Base-by-base conservation (phyloP, 2,888 invertebrate species). In the Itoplectis maculator region DNA sequence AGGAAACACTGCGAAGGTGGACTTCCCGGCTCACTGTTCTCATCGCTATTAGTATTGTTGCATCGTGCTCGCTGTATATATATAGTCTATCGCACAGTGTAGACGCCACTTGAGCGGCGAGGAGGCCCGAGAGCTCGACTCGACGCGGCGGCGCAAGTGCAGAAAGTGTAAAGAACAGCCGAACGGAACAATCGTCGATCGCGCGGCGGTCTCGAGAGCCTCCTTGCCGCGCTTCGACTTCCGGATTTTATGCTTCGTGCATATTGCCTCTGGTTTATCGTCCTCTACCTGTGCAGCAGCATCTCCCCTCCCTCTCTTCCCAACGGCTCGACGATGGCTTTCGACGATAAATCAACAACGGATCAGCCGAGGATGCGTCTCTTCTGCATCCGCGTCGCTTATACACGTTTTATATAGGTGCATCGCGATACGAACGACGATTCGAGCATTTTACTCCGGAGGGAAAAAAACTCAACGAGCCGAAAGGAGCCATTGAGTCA, bases 91-190 rank as follows among this genome's bases (percentile, higher is more conserved):
- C n/a, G n/a, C 13, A 51, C 35, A 11, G 15, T 54, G 18, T 37
- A 69, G 29, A n/a, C n/a, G n/a, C n/a, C n/a, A n/a, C 35, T 37
- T 20, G 11, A 15, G 20, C 35, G 40, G 37, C 40, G 40, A 69
- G 20, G 56, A 47, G 72, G 42, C 23, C 6, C 23, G 61, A 45
- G 45, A 47, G 59, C 47, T 15, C 2, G 59, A 59, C 72, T 37
- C 72, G 59, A 74, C 79, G 68, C 73, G 40, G 51, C 72, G 70
- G 79, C 74, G 65, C 79, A 66, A 74, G 86, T 82, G 85, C 85
- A 89, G 90, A 90, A 90, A 90, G 90, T 90, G 89, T 89, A 89
- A 89, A 89, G 87, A 88, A 88, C 86, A 87, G 87, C 85, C 87
- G 87, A 88, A 90, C 83, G 89, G 89, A 90, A 90, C 89, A 87